These are phyloP conservation scores for Drosophila recens DNA, from an alignment of 2,888 invertebrate genomes.

Conservation along the genomic window DNA sequence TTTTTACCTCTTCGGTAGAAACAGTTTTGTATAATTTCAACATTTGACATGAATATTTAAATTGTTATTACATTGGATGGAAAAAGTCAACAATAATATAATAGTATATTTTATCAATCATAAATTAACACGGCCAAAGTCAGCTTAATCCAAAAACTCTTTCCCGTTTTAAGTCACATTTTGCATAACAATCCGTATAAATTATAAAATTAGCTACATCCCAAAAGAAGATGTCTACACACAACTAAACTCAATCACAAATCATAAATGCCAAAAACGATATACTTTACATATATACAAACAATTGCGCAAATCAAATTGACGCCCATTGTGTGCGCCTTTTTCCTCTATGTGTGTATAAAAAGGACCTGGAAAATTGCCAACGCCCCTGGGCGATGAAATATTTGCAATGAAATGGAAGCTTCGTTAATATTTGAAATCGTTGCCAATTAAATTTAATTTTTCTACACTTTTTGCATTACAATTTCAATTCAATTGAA, in stretches of 20 bases:
- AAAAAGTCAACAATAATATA: not conserved
- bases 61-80: too few species aligned
- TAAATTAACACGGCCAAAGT: not conserved
- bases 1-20: not conserved
- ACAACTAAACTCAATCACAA: slow-evolving; percentile 33
- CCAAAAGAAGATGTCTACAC: not conserved
- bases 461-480: slow-evolving; percentile 43
- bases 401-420: slow-evolving; percentile 32
- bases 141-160: not conserved
- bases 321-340: slow-evolving; percentile 39
- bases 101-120: not conserved
- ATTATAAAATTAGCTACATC: slow-evolving; percentile 12
- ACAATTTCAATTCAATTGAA: slow-evolving; percentile 38
- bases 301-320: slow-evolving; percentile 63
- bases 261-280: slow-evolving; percentile 22
- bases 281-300: slow-evolving; percentile 25
- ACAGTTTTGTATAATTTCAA: too few species aligned
- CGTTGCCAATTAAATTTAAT: slow-evolving; percentile 61
- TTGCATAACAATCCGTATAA: slow-evolving; percentile 5
- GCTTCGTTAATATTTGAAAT: slow-evolving; percentile 64
- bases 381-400: not conserved
- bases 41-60: too few species aligned
- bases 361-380: not conserved
- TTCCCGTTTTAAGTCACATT: slow-evolving; percentile 1
- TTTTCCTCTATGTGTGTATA: not conserved